Percentiles rank a stretch among this genome's conserved stretches.
These are phyloP conservation scores for Phalera bucephala DNA, from an alignment of 2,888 invertebrate species.

Conservation along the genomic window DNA sequence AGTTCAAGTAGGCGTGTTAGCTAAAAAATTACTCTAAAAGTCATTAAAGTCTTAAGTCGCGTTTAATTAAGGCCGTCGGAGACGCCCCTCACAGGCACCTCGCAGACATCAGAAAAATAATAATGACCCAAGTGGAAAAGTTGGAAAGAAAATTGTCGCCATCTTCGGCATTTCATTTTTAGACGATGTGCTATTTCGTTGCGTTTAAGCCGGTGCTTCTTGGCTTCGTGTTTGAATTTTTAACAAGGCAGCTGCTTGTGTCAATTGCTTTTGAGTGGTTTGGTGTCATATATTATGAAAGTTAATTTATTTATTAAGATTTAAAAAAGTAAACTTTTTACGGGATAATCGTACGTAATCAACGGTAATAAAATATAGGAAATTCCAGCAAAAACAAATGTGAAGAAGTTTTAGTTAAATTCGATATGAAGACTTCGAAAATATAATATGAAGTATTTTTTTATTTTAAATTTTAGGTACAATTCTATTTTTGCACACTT, in stretches of 20 bases:
- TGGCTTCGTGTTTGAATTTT: not conserved
- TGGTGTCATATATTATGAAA: too few relatives aligned
- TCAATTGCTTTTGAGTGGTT: slow-evolving; percentile 3
- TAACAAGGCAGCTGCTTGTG: too few relatives aligned
- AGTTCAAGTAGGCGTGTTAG: slow-evolving; percentile 48
- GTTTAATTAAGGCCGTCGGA: slow-evolving; percentile 61
- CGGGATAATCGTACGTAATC: too few relatives aligned
- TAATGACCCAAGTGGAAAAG: slow-evolving; percentile 32
- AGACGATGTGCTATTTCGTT: slow-evolving; percentile 12
- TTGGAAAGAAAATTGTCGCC: slow-evolving; percentile 23
- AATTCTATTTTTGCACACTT: too few relatives aligned
- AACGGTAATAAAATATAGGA: too few relatives aligned
- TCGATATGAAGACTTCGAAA: too few relatives aligned
- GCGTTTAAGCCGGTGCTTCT: not conserved
- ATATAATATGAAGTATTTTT: too few relatives aligned
- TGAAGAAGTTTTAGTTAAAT: too few relatives aligned
- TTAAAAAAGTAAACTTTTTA: too few relatives aligned
- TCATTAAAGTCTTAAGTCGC: slow-evolving; percentile 68
- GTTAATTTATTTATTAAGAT: too few relatives aligned
- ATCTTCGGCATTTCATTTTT: slow-evolving; percentile 9
- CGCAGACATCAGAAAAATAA: slow-evolving; percentile 41
- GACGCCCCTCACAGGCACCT: slow-evolving; percentile 20
- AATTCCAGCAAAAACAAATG: too few relatives aligned
- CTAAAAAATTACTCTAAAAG: slow-evolving; percentile 55
- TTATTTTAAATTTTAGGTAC: too few relatives aligned